Evolutionary conservation across 2,888 invertebrate genomes (phyloP), one percentile per base, ranked within the genome.

Genomic region (Adelphocoris suturalis): DNA sequence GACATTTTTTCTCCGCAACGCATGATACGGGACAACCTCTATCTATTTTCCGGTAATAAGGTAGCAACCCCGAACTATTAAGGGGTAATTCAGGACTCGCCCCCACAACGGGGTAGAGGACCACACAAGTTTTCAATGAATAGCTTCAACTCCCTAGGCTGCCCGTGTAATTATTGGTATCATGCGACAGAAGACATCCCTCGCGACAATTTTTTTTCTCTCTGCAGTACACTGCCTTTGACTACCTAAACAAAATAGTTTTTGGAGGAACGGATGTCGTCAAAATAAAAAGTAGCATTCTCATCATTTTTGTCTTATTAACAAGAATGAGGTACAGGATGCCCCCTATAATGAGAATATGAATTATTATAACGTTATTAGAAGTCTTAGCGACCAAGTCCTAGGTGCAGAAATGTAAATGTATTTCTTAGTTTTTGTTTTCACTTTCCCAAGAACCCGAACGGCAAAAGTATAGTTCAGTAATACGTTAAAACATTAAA

Each of bases 41-140:
- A 19, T n/a, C 57, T 68, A 68, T 68, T 78, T 78, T 78, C 47
- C 46, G 27, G 78, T 78, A 78, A 61, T 61, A 85, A 37, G 57
- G 37, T 37, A 57, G 37, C 27, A 23, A 27, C 28, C 55, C 84
- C n/a, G 16, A 27, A n/a, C 85, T 55, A 85, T 61, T 85, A 85
- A 85, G 55, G 61, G 85, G 61, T 85, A 85, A 85, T 85, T 85
- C 85, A 85, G 61, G 85, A 61, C 85, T 85, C 85, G 13, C 84
- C 57, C 85, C 85, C 85, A 28, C 85, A 85, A 85, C 85, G 27
- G 84, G 84, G 84, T 47, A 48, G n/a, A 52, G 82, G 85, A 85
- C 85, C 85, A 85, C 85, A 85, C 85, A 85, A 28, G 85, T 61
- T 57, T 85, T 85, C 85, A 85, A 85, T 85, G 85, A 85, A 85